Evolutionary conservation across 2,888 invertebrate genomes (phyloP).

Genomic region (Dinocampus coccinellae): DNA sequence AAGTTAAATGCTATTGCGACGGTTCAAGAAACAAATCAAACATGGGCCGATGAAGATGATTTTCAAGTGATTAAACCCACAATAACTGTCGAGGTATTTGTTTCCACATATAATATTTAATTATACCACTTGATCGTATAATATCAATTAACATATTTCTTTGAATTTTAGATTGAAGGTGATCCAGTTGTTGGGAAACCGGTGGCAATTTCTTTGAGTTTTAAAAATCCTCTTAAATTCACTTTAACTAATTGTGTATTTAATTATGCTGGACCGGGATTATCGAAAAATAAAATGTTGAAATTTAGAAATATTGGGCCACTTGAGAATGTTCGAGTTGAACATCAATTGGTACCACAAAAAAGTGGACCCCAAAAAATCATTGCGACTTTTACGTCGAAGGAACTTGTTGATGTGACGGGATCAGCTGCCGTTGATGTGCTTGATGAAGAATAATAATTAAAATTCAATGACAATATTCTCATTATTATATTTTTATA

Average conservation of each 20-base stretch:
- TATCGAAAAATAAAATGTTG: conserved; percentile 74
- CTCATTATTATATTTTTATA: not conserved
- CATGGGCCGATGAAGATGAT: conserved; percentile 87
- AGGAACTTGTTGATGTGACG: conserved; percentile 78
- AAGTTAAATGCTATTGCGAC: conserved; percentile 83
- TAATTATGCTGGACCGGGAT: conserved; percentile 79
- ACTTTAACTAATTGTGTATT: conserved; percentile 78
- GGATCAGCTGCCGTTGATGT: conserved; percentile 78
- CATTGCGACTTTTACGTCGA: conserved; percentile 80
- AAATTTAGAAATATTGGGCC: conserved; percentile 73
- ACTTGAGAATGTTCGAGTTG: conserved; percentile 71
- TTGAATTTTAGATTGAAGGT: conserved; percentile 75
- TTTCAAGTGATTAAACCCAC: conserved; percentile 83
- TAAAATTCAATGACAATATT: not conserved
- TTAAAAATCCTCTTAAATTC: conserved; percentile 79
- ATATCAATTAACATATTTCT: conserved; percentile 28
- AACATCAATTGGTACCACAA: conserved; percentile 75
- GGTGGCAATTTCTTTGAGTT: conserved; percentile 73
- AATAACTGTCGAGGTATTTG: conserved; percentile 76
- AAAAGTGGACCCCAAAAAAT: conserved; percentile 76
- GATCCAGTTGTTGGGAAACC: conserved; percentile 74
- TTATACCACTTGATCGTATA: not conserved
- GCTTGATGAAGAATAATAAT: conserved; percentile 57
- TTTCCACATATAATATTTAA: conserved; percentile 6
- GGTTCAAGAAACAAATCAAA: conserved; percentile 85